Percentiles rank a stretch among this genome's conserved stretches.
phyloP scores from a whole-genome alignment of 2,797 vertebrate genomes.

The Lepus townsendii region DNA sequence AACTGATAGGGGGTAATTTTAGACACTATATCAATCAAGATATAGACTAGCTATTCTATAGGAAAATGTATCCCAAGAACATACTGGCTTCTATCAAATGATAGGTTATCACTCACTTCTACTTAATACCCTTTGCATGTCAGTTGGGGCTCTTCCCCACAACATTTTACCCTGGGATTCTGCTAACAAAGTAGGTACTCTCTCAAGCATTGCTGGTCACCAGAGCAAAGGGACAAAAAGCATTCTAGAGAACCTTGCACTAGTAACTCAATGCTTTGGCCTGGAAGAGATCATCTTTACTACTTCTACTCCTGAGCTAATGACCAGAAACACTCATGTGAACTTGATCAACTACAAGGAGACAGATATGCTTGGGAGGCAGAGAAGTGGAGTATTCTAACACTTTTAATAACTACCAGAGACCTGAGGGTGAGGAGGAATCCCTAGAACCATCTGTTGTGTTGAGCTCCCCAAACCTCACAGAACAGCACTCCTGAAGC shows the following conservation, averaged over 20 bases:
- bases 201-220: not conserved
- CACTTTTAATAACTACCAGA: constrained; percentile 1
- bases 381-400: not conserved
- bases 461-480: fast-evolving
- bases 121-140: not conserved
- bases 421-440: not conserved
- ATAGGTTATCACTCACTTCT: not conserved
- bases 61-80: not conserved
- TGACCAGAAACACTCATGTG: not conserved
- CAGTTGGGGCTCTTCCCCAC: not conserved
- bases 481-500: not conserved
- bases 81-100: constrained; percentile 5
- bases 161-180: not conserved
- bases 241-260: not conserved
- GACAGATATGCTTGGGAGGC: not conserved
- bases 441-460: not conserved
- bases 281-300: not conserved
- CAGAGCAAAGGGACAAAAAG: not conserved
- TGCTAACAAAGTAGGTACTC: not conserved
- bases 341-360: not conserved
- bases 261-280: not conserved
- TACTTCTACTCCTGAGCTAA: not conserved
- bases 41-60: not conserved
- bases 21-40: not conserved
- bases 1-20: not conserved